phyloP scores from a whole-genome alignment of 2,797 vertebrate species.

The Urophycis tenuis region DNA sequence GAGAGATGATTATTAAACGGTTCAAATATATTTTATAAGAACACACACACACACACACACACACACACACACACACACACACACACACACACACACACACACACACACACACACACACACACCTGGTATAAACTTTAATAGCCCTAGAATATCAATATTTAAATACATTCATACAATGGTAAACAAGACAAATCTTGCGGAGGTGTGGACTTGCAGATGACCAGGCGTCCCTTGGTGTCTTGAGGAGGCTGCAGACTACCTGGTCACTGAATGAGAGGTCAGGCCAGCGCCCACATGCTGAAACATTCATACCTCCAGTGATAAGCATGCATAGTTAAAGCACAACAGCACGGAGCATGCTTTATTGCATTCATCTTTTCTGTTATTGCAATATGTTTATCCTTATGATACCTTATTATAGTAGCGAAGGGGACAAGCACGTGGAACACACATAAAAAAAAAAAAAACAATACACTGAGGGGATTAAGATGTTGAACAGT shows the following conservation, averaged over 20 bases:
- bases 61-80: conserved; percentile 1
- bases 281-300: not conserved
- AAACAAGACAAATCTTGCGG: conserved; percentile 5
- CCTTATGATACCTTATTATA: not conserved
- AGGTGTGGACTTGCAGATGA: conserved; percentile 9
- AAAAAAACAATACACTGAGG: not conserved
- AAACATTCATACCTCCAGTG: not conserved
- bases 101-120: not conserved
- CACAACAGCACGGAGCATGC: not conserved
- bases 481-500: not conserved
- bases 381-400: not conserved
- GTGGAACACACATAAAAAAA: not conserved
- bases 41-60: not conserved
- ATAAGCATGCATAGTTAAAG: not conserved
- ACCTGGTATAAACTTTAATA: conserved; percentile 54
- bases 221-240: not conserved
- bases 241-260: not conserved
- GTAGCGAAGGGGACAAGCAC: not conserved
- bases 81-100: not conserved
- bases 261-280: not conserved
- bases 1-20: not conserved
- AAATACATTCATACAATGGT: conserved; percentile 36
- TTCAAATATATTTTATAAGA: not conserved
- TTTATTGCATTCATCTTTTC: not conserved
- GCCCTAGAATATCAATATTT: conserved; percentile 45